Evolutionary conservation across 2,797 vertebrate genomes (phyloP), one percentile per base, ranked within the genome.

Genomic region (Sebastes hopkinsi): DNA sequence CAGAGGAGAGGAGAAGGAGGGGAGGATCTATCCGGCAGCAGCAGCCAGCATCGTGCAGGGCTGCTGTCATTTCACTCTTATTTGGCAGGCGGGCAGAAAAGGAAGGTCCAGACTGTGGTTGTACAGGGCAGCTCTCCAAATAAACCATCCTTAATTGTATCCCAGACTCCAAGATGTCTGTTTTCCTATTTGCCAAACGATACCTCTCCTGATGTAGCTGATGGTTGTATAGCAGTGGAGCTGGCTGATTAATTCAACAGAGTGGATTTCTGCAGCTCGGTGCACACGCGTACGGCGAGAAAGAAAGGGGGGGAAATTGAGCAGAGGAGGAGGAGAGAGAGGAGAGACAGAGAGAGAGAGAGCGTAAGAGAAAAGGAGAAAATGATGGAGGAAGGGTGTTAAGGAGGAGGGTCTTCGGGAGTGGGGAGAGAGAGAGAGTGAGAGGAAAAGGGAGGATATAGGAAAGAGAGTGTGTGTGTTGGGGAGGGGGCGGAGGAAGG

Each of bases 231-330:
- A 87, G 87, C 76, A 67, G 80, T 80, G 84, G 83, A 85, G 84
- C 85, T 67, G 89, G 82, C 87, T 91, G 92, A 94, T 94, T 93
- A 91, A 94, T 94, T 94, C 90, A 91, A 87, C 86, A 88, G 90
- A 88, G 92, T 90, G 89, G 88, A 92, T 94, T 92, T 95, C 90
- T 86, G 94, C 94, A 92, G 91, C 89, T 91, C 81, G 54, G 73
- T 88, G 92, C 91, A 91, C 91, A 90, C 72, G 72, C 77, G 62
- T 83, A 80, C 77, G 76, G 81, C 14, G 75, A 87, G 61, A 84
- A 71, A 71, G 84, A 89, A 81, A 89, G 74, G 87, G 60, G 80
- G 68, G 77, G 72, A 88, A 77, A 54, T 54, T 54, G 88, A 85
- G 87, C 52, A 83, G 87, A 86, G 86, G 59, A 69, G 67, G 71